Conservation (phyloP, 2,113 vertebrate species). For the Oxygymnocypris stewartii region DNA sequence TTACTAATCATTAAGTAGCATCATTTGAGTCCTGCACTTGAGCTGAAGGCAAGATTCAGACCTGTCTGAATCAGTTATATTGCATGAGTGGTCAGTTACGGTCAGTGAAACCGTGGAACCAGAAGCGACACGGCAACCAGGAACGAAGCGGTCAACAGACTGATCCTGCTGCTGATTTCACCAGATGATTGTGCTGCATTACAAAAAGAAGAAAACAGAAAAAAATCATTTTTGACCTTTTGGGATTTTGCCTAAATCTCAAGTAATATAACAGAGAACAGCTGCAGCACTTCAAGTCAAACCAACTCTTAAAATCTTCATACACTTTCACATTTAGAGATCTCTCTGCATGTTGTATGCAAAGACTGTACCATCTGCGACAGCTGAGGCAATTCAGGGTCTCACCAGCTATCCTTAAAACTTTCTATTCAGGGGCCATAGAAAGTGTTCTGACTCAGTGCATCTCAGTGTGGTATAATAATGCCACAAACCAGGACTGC, state of each 20-base stretch:
- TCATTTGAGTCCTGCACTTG: background rate
- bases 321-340: too few species aligned
- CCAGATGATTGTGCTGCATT: constrained; percentile 20
- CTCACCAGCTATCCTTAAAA: too few species aligned
- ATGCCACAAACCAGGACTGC: too few species aligned
- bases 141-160: constrained; percentile 7
- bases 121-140: constrained; percentile 30
- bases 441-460: too few species aligned
- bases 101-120: background rate
- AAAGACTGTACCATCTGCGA: too few species aligned
- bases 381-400: too few species aligned
- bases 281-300: background rate
- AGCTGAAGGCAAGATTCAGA: background rate
- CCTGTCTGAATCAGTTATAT: background rate
- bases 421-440: too few species aligned
- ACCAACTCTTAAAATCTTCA: background rate
- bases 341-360: too few species aligned
- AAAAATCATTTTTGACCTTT: background rate
- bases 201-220: constrained; percentile 5
- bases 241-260: background rate
- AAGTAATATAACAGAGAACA: background rate
- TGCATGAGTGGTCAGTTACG: background rate
- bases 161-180: constrained; percentile 32
- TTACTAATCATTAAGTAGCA: background rate
- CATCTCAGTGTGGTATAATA: too few species aligned